phyloP scores from a whole-genome alignment of 2,888 invertebrate species.

The Parochlus steinenii region DNA sequence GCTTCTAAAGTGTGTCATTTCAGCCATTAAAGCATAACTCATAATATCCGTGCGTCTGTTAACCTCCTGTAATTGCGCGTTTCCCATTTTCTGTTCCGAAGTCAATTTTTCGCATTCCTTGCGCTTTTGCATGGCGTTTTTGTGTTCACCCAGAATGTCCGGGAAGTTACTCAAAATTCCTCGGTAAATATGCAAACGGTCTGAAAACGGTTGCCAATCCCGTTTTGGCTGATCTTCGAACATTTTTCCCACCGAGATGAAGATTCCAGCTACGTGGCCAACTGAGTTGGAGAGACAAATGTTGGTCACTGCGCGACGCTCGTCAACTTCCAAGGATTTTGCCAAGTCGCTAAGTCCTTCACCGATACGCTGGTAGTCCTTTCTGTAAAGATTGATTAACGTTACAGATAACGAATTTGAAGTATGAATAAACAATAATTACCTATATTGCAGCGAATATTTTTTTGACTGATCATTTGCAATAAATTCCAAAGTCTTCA shows the following conservation, averaged over 20 bases:
- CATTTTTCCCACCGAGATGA: conserved; percentile 74
- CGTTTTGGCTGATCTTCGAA: conserved; percentile 80
- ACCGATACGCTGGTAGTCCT: conserved; percentile 82
- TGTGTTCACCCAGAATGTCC: conserved; percentile 76
- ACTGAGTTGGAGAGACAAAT: conserved; percentile 60
- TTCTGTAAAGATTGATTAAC: conserved; percentile 54
- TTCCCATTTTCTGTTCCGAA: conserved; percentile 66
- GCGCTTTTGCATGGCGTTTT: conserved; percentile 75
- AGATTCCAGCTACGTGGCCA: conserved; percentile 74
- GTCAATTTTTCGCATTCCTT: conserved; percentile 72
- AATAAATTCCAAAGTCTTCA: conserved; percentile 65
- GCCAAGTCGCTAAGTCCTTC: conserved; percentile 74
- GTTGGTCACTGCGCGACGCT: conserved; percentile 43
- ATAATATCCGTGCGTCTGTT: conserved; percentile 75
- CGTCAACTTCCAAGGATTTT: conserved; percentile 65
- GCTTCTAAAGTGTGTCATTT: conserved; percentile 82
- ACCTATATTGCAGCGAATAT: conserved; percentile 42
- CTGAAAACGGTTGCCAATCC: conserved; percentile 82
- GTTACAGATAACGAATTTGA: too few relatives aligned
- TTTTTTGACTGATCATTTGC: conserved; percentile 75
- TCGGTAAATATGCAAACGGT: conserved; percentile 85
- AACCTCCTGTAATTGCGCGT: conserved; percentile 63
- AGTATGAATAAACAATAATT: too few relatives aligned
- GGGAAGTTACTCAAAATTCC: conserved; percentile 84
- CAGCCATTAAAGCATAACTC: conserved; percentile 84